These are phyloP conservation scores for Telmatochromis brichardi DNA, from an alignment of 2,113 vertebrate genomes.

Conservation along the genomic window DNA sequence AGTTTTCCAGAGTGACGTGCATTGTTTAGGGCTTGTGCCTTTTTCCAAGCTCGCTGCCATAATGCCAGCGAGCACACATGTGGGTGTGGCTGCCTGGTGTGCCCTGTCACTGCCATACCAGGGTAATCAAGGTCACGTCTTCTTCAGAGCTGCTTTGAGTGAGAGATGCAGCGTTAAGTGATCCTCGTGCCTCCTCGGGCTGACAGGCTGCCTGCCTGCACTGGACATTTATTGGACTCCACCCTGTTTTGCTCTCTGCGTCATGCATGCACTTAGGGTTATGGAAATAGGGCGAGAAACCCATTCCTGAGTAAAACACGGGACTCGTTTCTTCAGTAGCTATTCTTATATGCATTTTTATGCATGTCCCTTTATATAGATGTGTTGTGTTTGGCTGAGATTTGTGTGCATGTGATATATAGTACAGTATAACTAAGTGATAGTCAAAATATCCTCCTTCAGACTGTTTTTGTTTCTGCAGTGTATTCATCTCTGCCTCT, in stretches of 20 bases:
- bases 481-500: neutral
- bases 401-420: neutral
- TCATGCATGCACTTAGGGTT: neutral
- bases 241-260: neutral
- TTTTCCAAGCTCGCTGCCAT: neutral
- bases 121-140: conserved; percentile 35
- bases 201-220: neutral
- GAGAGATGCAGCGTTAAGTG: conserved; percentile 21
- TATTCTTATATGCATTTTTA: neutral
- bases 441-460: neutral
- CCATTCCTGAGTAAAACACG: neutral
- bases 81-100: neutral
- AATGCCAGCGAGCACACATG: neutral
- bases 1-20: neutral
- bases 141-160: conserved; percentile 14
- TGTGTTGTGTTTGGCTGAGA: neutral
- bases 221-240: neutral
- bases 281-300: neutral
- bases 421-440: neutral
- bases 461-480: neutral
- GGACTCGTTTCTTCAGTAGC: neutral
- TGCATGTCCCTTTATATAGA: accelerated
- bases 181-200: conserved; percentile 5
- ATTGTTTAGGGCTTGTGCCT: neutral
- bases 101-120: neutral